Evolutionary conservation across 2,888 invertebrate genomes (phyloP).

Genomic region (Tenthredo scrophulariae): DNA sequence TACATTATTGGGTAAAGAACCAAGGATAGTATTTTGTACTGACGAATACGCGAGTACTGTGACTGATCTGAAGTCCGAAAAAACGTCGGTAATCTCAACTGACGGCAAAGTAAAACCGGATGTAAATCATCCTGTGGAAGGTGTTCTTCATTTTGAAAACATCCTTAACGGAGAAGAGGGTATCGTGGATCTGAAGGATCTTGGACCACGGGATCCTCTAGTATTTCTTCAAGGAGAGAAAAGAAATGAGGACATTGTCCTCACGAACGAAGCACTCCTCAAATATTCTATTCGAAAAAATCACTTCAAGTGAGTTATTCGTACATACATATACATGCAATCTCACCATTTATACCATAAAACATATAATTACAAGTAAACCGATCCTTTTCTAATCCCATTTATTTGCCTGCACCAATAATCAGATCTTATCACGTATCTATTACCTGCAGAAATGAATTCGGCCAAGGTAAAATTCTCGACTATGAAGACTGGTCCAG

Average conservation of each 20-base stretch:
- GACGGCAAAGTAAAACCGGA: constrained; percentile 33
- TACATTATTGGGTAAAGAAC: constrained; percentile 31
- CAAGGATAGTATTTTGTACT: constrained; percentile 34
- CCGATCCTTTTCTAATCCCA: neutral
- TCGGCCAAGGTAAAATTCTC: constrained; percentile 33
- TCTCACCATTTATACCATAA: neutral
- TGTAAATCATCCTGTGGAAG: constrained; percentile 15
- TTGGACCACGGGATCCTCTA: constrained; percentile 36
- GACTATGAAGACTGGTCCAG: constrained; percentile 47
- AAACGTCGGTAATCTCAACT: constrained; percentile 21
- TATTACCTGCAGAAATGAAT: constrained; percentile 4
- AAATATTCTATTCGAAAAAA: constrained; percentile 42
- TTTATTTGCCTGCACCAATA: neutral
- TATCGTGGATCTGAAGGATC: constrained; percentile 46
- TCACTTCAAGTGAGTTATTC: constrained; percentile 25
- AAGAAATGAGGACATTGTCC: constrained; percentile 15
- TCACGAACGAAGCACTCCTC: constrained; percentile 45
- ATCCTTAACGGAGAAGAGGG: constrained; percentile 49
- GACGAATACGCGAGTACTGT: constrained; percentile 33
- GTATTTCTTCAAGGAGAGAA: constrained; percentile 35
- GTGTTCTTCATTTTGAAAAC: constrained; percentile 16
- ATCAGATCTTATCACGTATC: neutral
- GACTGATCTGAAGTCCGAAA: constrained; percentile 29
- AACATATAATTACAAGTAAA: neutral
- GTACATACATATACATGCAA: neutral